Evolutionary conservation across 37 sponge, comb jelly and placozoan species (phyloP).

Genomic region (Diacarnus erythraeanus): DNA sequence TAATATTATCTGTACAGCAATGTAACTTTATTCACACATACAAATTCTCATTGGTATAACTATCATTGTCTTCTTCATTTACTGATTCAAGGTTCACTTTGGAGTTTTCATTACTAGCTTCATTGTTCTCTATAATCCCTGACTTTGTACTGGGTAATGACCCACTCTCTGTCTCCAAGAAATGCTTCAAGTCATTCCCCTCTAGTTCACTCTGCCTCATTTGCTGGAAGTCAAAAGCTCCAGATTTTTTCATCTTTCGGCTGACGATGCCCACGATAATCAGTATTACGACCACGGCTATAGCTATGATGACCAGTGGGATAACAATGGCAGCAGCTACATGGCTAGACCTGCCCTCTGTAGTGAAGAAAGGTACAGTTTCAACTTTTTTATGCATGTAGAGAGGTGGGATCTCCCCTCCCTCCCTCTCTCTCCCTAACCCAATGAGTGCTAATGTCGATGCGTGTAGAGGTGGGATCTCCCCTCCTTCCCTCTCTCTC

Average conservation of each 20-base stretch:
- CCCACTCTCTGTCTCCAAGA: background rate
- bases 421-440: background rate
- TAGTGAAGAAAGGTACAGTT: too few species aligned
- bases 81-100: too few species aligned
- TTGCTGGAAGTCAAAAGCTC: background rate
- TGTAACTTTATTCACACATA: too few species aligned
- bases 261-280: background rate
- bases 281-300: background rate
- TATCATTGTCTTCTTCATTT: too few species aligned
- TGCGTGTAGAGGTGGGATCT: too few species aligned
- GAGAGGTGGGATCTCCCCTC: background rate
- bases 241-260: background rate
- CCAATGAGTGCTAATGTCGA: too few species aligned
- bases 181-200: background rate
- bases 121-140: background rate
- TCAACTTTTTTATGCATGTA: background rate
- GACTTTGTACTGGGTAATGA: background rate
- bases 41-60: too few species aligned
- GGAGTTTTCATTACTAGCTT: background rate
- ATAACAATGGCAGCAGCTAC: background rate
- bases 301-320: background rate
- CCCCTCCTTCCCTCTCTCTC: too few species aligned
- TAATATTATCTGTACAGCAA: too few species aligned
- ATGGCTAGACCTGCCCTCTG: background rate
- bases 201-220: background rate